phyloP scores from a whole-genome alignment of 2,797 vertebrate species.

The Yasuhikotakia modesta region DNA sequence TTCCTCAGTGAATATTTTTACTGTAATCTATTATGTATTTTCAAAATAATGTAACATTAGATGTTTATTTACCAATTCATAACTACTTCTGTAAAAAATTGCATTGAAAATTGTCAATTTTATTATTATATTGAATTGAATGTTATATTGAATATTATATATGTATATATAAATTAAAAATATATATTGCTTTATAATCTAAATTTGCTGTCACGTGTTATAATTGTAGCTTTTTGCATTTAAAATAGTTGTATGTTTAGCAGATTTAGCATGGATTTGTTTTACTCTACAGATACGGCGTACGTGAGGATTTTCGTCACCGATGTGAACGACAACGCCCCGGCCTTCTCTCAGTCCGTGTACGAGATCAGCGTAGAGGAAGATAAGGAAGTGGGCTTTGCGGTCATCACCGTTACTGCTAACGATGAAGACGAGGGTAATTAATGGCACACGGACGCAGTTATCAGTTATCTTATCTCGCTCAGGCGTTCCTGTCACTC shows the following conservation, averaged over 20 bases:
- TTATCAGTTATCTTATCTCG: constrained; percentile 34
- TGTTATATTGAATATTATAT: no score
- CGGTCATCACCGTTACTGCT: constrained; percentile 85
- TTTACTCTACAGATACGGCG: constrained; percentile 77
- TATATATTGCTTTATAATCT: not conserved
- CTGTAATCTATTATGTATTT: not conserved
- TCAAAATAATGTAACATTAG: no score
- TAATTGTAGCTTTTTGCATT: not conserved
- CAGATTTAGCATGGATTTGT: not conserved
- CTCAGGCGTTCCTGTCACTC: constrained; percentile 46
- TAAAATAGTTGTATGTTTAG: not conserved
- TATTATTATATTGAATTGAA: no score
- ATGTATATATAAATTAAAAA: not conserved
- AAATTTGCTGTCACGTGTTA: not conserved
- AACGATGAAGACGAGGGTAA: constrained; percentile 88
- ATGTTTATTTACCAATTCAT: no score
- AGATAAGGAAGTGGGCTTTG: constrained; percentile 84
- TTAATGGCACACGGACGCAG: constrained; percentile 21
- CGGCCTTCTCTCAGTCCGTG: constrained; percentile 74
- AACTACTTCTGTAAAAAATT: no score
- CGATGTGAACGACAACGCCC: constrained; percentile 88
- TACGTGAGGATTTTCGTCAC: constrained; percentile 87
- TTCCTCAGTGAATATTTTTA: not conserved
- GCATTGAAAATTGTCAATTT: no score
- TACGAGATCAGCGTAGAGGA: constrained; percentile 87